Evolutionary conservation across 1,140 invertebrate genomes (phyloP).

Genomic region (Muscidifurax raptorellus): DNA sequence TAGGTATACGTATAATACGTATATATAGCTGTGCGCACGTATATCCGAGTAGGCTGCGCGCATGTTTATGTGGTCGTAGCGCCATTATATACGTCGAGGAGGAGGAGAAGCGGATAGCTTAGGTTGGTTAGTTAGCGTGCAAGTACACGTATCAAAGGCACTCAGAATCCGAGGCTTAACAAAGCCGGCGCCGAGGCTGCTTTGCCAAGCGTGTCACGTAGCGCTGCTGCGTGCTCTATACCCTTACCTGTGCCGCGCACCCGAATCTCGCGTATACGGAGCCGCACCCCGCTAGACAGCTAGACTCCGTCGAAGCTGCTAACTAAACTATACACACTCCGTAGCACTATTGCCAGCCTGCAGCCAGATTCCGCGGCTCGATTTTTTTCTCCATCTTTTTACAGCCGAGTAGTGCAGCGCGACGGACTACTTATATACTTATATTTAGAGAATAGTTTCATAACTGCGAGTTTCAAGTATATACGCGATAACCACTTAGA

Average conservation of each 20-base stretch:
- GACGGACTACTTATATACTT: too few relatives aligned
- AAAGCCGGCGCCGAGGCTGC: conserved; percentile 64
- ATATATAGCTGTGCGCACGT: conserved; percentile 44
- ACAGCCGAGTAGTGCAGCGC: too few relatives aligned
- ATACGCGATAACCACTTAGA: conserved; percentile 69
- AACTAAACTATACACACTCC: too few relatives aligned
- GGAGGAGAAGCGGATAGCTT: conserved; percentile 66
- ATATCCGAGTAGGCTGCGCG: conserved; percentile 23
- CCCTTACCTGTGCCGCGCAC: conserved; percentile 65
- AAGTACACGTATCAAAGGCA: conserved; percentile 77
- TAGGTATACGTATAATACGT: conserved; percentile 11
- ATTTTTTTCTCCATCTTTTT: too few relatives aligned
- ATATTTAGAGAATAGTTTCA: too few relatives aligned
- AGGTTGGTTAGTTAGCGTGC: conserved; percentile 77
- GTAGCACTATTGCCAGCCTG: too few relatives aligned
- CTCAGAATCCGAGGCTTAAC: conserved; percentile 74
- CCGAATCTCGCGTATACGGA: conserved; percentile 20
- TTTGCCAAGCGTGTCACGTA: conserved; percentile 76
- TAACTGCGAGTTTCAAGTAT: too few relatives aligned
- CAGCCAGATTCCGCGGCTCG: too few relatives aligned
- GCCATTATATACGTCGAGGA: conserved; percentile 58
- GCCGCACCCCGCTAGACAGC: background rate
- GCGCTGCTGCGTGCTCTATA: conserved; percentile 63
- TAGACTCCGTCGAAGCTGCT: background rate
- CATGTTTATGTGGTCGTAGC: conserved; percentile 30